Evolutionary conservation across 2,113 vertebrate species (phyloP).

Genomic region (Origma solitaria): DNA sequence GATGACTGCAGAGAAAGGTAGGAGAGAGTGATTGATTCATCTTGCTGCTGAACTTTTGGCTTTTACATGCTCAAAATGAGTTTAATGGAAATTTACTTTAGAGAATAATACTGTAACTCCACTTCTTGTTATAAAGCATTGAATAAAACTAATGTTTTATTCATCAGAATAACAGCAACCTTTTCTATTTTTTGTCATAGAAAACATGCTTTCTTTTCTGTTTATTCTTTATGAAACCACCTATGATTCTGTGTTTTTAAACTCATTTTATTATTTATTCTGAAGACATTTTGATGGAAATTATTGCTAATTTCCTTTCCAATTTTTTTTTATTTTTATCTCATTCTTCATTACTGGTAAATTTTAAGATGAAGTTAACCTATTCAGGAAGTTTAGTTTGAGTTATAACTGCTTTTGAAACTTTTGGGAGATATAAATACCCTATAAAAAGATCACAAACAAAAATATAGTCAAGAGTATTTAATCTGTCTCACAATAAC

Average conservation of each 20-base stretch:
- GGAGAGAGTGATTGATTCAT: not conserved
- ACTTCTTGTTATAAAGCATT: not conserved
- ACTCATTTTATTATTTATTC: not conserved
- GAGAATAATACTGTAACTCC: not conserved
- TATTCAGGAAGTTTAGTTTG: not conserved
- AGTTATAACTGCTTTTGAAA: not conserved
- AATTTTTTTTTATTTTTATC: not conserved
- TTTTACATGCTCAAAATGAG: not conserved
- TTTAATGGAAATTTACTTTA: not conserved
- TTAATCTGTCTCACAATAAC: not conserved
- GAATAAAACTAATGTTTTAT: not conserved
- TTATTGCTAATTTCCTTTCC: not conserved
- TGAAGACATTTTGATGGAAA: not conserved
- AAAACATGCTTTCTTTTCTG: not conserved
- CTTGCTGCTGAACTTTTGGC: not conserved
- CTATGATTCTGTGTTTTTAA: not conserved
- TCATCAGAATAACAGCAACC: not conserved
- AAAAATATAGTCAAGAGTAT: not conserved
- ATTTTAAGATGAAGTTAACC: not conserved
- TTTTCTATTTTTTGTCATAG: not conserved
- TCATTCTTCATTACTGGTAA: not conserved
- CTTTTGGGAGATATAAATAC: not conserved
- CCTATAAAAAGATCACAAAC: not conserved
- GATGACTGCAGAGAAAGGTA: not conserved
- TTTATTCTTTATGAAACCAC: not conserved